Percentiles rank a stretch among this genome's conserved stretches.
Evolutionary conservation across 2,888 invertebrate species (phyloP).

Genomic region (Adela reaumurella): DNA sequence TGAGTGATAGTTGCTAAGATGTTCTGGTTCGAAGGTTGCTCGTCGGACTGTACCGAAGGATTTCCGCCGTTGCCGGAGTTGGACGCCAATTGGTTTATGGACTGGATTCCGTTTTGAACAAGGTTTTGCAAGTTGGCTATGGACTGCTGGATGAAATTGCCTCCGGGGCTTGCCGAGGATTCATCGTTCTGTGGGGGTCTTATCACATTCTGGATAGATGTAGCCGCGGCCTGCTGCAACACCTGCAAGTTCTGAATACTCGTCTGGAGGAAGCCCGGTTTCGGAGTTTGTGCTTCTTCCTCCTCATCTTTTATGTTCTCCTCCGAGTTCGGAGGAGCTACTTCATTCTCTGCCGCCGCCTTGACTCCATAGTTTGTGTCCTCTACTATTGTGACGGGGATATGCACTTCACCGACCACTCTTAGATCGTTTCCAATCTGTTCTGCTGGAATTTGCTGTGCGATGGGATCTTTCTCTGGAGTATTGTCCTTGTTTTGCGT

Average conservation of each 20-base stretch:
- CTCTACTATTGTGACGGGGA: conserved; percentile 33
- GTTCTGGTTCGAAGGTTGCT: background rate
- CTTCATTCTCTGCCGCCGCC: conserved; percentile 8
- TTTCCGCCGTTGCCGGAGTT: background rate
- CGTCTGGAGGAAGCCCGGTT: conserved; percentile 23
- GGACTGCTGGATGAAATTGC: background rate
- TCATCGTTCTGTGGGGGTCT: background rate
- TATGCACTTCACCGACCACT: conserved; percentile 17
- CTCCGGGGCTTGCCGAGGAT: background rate
- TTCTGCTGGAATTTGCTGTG: conserved; percentile 21
- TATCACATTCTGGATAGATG: background rate
- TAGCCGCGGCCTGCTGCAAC: background rate
- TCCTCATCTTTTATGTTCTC: conserved; percentile 23
- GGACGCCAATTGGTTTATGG: no score
- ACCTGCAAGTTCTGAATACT: conserved; percentile 24
- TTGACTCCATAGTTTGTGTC: conserved; percentile 20
- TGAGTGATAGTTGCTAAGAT: background rate
- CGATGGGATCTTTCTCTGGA: conserved; percentile 22
- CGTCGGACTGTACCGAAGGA: background rate
- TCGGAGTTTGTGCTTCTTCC: conserved; percentile 41
- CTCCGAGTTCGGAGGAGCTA: conserved; percentile 15
- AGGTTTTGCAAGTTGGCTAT: background rate
- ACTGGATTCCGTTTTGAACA: no score
- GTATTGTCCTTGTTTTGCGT: conserved; percentile 17
- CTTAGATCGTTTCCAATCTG: conserved; percentile 28